A percentile compares a stretch with the other conserved stretches of the same genome.
phyloP scores from a whole-genome alignment of 2,113 vertebrate species.

The Dolichallabes microphthalmus region DNA sequence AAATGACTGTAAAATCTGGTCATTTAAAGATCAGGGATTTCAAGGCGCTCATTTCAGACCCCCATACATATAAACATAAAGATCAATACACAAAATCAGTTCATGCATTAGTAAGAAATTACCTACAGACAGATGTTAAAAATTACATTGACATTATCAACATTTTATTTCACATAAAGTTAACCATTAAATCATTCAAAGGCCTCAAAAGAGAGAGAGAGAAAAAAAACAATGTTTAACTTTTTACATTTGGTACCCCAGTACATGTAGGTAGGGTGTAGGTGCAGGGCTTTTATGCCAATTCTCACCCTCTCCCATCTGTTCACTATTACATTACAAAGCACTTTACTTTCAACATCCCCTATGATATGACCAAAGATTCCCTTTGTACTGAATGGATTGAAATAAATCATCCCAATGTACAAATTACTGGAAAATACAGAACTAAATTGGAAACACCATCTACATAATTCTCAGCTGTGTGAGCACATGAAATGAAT shows the following conservation, averaged over 20 bases:
- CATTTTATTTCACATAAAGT: not conserved
- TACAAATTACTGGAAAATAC: slow-evolving; percentile 6
- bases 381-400: slow-evolving; percentile 1
- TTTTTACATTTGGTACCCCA: not conserved
- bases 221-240: not conserved
- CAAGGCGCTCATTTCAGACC: not conserved
- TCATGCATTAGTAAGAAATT: not conserved
- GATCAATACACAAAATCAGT: not conserved
- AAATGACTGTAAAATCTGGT: not conserved
- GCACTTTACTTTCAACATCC: not conserved
- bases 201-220: not conserved
- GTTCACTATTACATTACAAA: not conserved
- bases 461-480: slow-evolving; percentile 13
- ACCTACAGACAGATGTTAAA: not conserved
- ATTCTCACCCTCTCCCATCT: not conserved
- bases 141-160: not conserved
- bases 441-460: slow-evolving; percentile 6
- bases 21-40: not conserved
- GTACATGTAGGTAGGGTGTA: not conserved
- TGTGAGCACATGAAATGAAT: slow-evolving; percentile 30
- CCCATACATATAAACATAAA: no score
- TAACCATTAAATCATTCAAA: no score
- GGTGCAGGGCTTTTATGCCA: not conserved
- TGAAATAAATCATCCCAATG: slow-evolving; percentile 23
- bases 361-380: not conserved